Evolutionary conservation across 2,113 vertebrate genomes (phyloP).

Genomic region (Orthonyx spaldingii): DNA sequence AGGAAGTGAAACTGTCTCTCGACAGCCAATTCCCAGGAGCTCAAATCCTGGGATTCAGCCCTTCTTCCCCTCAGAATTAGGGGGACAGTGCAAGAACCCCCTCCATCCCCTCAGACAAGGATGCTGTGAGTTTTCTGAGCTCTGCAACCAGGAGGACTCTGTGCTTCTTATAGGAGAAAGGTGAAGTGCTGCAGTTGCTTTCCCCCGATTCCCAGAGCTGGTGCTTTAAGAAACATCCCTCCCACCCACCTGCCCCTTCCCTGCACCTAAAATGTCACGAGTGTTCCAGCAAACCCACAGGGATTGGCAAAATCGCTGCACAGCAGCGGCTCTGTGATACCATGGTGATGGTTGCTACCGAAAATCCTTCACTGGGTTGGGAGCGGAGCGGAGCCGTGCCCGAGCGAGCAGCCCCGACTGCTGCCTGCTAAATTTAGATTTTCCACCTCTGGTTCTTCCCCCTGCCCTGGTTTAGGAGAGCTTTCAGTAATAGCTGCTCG

Average conservation of each 20-base stretch:
- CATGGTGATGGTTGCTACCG: conserved; percentile 62
- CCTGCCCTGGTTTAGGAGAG: background rate
- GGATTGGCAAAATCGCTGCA: background rate
- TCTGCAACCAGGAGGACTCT: background rate
- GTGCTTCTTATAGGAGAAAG: background rate
- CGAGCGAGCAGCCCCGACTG: background rate
- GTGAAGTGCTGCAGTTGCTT: background rate
- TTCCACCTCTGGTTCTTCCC: conserved; percentile 1
- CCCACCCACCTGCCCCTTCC: conserved; percentile 38
- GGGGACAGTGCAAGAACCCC: background rate
- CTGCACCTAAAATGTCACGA: conserved; percentile 31
- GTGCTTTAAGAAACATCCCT: conserved; percentile 8
- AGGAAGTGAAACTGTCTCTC: background rate
- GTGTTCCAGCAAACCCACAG: background rate
- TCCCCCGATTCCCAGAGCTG: background rate
- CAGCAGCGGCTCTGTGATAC: conserved; percentile 7
- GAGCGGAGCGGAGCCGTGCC: background rate
- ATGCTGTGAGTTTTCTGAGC: background rate
- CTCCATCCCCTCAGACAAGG: background rate
- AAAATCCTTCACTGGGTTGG: conserved; percentile 36
- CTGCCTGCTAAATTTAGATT: conserved; percentile 24
- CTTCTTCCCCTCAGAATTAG: background rate
- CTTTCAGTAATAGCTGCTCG: background rate
- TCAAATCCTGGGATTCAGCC: background rate
- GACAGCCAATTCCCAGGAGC: background rate